phyloP scores from a whole-genome alignment of 2,888 invertebrate species.

The Biston stratarius region DNA sequence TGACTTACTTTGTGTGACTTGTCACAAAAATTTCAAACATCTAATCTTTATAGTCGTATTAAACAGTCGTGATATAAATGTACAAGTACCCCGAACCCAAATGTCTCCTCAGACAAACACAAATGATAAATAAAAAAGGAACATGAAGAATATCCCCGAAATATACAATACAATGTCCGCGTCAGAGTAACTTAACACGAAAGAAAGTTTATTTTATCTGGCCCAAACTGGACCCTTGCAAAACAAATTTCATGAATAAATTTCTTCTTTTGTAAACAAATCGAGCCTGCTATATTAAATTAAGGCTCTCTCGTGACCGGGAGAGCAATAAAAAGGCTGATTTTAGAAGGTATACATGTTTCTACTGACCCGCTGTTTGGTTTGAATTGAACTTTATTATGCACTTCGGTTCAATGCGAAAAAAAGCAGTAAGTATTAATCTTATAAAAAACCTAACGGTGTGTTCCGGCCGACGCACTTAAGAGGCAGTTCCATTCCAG shows the following conservation, averaged over 20 bases:
- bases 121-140: conserved; percentile 48
- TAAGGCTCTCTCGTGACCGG: conserved; percentile 72
- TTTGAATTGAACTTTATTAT: conserved; percentile 40
- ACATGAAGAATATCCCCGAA: conserved; percentile 61
- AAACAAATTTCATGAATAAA: conserved; percentile 86
- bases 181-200: conserved; percentile 70
- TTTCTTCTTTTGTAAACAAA: conserved; percentile 85
- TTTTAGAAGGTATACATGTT: conserved; percentile 55
- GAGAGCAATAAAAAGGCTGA: conserved; percentile 69
- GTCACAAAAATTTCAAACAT: too few relatives aligned
- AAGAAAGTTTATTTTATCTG: conserved; percentile 75
- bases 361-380: conserved; percentile 28
- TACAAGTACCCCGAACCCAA: background rate
- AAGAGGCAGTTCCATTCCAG: too few relatives aligned
- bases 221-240: conserved; percentile 66
- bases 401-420: conserved; percentile 32
- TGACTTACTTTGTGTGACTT: too few relatives aligned
- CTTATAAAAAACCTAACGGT: background rate
- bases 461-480: too few relatives aligned
- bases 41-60: background rate
- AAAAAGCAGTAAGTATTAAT: conserved; percentile 2
- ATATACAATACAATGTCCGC: conserved; percentile 53
- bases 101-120: conserved; percentile 1
- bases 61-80: too few relatives aligned
- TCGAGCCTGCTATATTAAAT: conserved; percentile 82